phyloP scores from a whole-genome alignment of 2,797 vertebrate species.

The Scarus forsteni region DNA sequence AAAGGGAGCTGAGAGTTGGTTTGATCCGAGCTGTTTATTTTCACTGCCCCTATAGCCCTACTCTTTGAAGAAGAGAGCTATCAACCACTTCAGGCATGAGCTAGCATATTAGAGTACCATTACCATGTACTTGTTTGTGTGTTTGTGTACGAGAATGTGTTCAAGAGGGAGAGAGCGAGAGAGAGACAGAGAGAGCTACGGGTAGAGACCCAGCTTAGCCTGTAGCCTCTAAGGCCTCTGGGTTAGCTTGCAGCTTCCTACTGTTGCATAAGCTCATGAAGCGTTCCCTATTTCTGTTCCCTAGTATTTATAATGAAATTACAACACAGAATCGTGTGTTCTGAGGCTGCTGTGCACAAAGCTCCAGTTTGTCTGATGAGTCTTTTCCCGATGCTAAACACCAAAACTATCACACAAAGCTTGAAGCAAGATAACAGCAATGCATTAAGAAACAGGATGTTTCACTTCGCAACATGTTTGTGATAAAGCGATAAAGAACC shows the following conservation, averaged over 20 bases:
- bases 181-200: slow-evolving; percentile 8
- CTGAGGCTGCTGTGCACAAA: slow-evolving; percentile 4
- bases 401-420: slow-evolving; percentile 1
- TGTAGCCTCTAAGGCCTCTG: slow-evolving; percentile 55
- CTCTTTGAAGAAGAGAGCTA: slow-evolving; percentile 76
- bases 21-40: slow-evolving; percentile 83
- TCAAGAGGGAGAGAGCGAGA: slow-evolving; percentile 12
- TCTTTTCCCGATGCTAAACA: slow-evolving; percentile 6
- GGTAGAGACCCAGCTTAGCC: slow-evolving; percentile 43
- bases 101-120: slow-evolving; percentile 73
- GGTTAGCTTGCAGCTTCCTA: slow-evolving; percentile 57
- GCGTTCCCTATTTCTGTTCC: slow-evolving; percentile 33
- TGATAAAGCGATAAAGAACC: slow-evolving; percentile 29
- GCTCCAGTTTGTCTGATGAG: slow-evolving; percentile 27
- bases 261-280: slow-evolving; percentile 57
- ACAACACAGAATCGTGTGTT: slow-evolving; percentile 2
- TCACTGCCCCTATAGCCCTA: slow-evolving; percentile 74
- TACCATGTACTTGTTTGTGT: slow-evolving; percentile 47
- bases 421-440: neutral
- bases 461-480: slow-evolving; percentile 19
- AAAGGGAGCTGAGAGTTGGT: slow-evolving; percentile 78
- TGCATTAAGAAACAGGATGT: slow-evolving; percentile 58
- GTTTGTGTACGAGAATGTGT: slow-evolving; percentile 29
- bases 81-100: slow-evolving; percentile 81
- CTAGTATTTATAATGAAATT: slow-evolving; percentile 7